Conservation (phyloP, 2,888 invertebrate species). For the Pterostichus madidus region DNA sequence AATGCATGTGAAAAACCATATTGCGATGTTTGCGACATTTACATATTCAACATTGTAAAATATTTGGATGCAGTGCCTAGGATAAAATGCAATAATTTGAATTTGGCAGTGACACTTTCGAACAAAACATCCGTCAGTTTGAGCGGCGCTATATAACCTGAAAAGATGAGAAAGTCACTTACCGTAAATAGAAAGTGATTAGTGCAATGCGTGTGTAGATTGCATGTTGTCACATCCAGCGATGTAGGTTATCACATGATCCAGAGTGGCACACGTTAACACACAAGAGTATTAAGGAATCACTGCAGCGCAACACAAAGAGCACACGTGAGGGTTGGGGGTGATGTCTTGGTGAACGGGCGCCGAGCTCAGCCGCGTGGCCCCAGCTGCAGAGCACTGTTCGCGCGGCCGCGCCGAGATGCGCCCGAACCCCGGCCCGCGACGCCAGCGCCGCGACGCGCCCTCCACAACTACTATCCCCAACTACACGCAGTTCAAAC, state of each 20-base stretch:
- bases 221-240: too few relatives aligned
- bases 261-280: slow-evolving; percentile 1
- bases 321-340: not conserved
- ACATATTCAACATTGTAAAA: slow-evolving; percentile 22
- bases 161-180: not conserved
- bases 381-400: slow-evolving; percentile 42
- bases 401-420: slow-evolving; percentile 37
- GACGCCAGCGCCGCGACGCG: slow-evolving; percentile 49
- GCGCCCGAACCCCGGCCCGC: slow-evolving; percentile 55
- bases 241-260: too few relatives aligned
- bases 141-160: too few relatives aligned
- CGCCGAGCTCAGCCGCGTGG: slow-evolving; percentile 5
- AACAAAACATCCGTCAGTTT: too few relatives aligned
- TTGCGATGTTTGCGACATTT: slow-evolving; percentile 2
- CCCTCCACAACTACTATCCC: not conserved
- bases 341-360: too few relatives aligned
- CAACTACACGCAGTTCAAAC: slow-evolving; percentile 35
- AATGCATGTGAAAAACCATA: slow-evolving; percentile 37
- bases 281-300: too few relatives aligned
- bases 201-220: too few relatives aligned
- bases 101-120: too few relatives aligned
- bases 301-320: not conserved
- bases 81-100: too few relatives aligned
- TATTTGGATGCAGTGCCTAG: too few relatives aligned
- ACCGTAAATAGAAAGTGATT: not conserved